Base-by-base conservation (phyloP, 1,140 invertebrate species). In the Pachypsylla venusta region DNA sequence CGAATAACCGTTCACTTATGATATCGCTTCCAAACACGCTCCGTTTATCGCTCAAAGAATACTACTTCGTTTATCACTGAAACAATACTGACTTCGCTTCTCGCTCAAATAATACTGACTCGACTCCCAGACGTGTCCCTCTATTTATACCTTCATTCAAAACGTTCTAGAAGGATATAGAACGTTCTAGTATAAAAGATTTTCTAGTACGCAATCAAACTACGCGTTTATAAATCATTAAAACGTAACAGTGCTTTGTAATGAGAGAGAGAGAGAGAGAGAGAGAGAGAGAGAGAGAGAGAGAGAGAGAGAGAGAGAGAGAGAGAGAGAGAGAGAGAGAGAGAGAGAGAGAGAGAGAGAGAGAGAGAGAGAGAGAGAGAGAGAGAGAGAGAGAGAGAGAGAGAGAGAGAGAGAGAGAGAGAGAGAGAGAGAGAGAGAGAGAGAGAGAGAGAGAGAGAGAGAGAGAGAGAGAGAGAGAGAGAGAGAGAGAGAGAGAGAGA, bases 301-400 rank as follows among this genome's bases (percentile, higher is more conserved):
- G n/a, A 16, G 40, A 25, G 14, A 25, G 57, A 48, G 22, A 16
- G 55, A 57, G 27, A 19, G 55, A 57, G 26, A 25, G 55, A 30
- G 16, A 28, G 55, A 54, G 27, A 59, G 48, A 24, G 53, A 59
- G 5, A 54, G 58, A 54, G 48, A 24, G 25, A 59, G 26, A 13
- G 53, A 55, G 27, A 26, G 53, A 59, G 48, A 24, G 42, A 59
- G 27, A 24, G 58, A 59, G 20, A 22, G 53, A 30, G 16, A 28
- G 58, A 55, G 26, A n/a, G 57, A 58, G 39, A 19, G 57, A 58
- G 30, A 40, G 57, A 25, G 22, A 53, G 57, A 48, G 30, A 25
- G 57, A 58, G 30, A 16, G 57, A 58, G 39, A 13, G 57, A 58
- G 4, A 25, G 39, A 53, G 39, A 16, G 57, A 58, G 30, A 40